Evolutionary conservation across 2,888 invertebrate species (phyloP), one percentile per base, ranked within the genome.

Genomic region (Volucella zonaria): DNA sequence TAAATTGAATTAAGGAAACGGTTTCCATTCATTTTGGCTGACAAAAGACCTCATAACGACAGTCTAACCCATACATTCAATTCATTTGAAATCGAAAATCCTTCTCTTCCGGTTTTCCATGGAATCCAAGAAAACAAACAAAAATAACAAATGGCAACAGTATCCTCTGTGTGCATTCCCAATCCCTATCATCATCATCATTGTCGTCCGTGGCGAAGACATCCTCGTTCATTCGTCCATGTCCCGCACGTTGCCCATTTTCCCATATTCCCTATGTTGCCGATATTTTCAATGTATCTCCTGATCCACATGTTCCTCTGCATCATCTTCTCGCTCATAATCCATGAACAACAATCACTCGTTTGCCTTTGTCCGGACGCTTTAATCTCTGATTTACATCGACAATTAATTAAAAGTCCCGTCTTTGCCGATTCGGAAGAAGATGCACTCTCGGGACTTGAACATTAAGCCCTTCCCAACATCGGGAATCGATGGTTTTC

Each of bases 341-440:
- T 85, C 85, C 85, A 76, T 85, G 85, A 81, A 81, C 85, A 81
- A 81, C 81, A 76, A 81, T 85, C 85, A 76, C 81, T 85, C 85
- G 81, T 77, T 81, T 73, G 81, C 81, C 74, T 85, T 85, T 85
- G 81, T 81, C 73, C 85, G 73, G 77, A 81, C 85, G 71, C 76
- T 59, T 77, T 85, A 85, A 85, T 85, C 85, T 76, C 81, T 81
- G 85, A 85, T 85, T 85, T 85, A 85, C 85, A 85, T 81, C 85
- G 81, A 85, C 85, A 85, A 85, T 85, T 85, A 85, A 81, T 85
- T 81, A 85, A 85, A 58, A 85, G 76, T 61, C 75, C 66, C 59
- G 68, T 14, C 38, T 11, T 54, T 47, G 54, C 14, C 47, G 14
- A 67, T 59, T 67, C 76, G 61, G 61, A 68, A 42, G 58, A 49